These are phyloP conservation scores for Ischnus inquisitorius DNA, from an alignment of 2,888 invertebrate genomes.

Conservation along the genomic window DNA sequence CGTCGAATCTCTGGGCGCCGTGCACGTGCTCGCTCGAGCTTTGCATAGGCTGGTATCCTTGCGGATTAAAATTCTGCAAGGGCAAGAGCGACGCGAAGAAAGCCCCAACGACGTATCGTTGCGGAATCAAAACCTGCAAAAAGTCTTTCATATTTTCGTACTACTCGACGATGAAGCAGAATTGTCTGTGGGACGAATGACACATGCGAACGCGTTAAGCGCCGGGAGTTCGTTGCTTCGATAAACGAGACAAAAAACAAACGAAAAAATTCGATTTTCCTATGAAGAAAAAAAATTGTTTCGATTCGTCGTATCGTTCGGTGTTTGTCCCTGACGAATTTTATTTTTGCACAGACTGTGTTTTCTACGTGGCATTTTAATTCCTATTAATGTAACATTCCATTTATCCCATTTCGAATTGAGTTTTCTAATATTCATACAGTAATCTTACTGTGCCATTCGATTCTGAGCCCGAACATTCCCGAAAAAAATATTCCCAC, in stretches of 20 bases:
- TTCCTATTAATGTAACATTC: conserved; percentile 48
- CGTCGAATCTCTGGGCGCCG: conserved; percentile 90
- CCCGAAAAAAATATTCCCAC: conserved; percentile 27
- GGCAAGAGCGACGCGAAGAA: conserved; percentile 90
- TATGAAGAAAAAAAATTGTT: conserved; percentile 4
- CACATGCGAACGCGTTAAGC: conserved; percentile 78
- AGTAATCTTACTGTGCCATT: conserved; percentile 12
- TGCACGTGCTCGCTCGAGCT: conserved; percentile 95
- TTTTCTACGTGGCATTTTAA: conserved; percentile 46
- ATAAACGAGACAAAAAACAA: conserved; percentile 10
- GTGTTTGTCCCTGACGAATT: neutral
- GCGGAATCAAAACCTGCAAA: conserved; percentile 98
- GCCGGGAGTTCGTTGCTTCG: conserved; percentile 22
- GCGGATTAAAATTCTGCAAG: conserved; percentile 97
- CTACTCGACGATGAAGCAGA: conserved; percentile 93
- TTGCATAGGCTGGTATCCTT: conserved; percentile 98
- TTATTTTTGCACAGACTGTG: conserved; percentile 21
- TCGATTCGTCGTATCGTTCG: conserved; percentile 2
- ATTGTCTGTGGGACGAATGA: conserved; percentile 94
- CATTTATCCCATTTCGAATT: conserved; percentile 30
- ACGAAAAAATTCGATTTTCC: conserved; percentile 21
- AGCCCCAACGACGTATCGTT: conserved; percentile 92
- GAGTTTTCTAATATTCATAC: conserved; percentile 47
- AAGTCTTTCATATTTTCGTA: conserved; percentile 96
- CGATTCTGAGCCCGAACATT: conserved; percentile 24